Base-by-base conservation (phyloP, 1,140 invertebrate genomes). In the Nasonia longicornis region DNA sequence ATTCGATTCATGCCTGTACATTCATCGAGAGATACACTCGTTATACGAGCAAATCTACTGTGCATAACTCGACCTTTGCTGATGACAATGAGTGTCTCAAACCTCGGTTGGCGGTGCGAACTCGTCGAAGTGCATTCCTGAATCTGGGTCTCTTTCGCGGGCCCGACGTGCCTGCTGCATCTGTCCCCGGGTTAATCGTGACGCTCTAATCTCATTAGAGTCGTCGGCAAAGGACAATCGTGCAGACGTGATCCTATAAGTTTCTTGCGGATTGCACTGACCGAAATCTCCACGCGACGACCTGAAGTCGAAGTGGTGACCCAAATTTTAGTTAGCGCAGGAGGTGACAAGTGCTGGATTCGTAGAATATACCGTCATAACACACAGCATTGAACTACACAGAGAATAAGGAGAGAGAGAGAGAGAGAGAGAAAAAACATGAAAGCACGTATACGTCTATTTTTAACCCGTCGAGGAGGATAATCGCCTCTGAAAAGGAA, bases 401-500 rank as follows among this genome's bases (percentile, higher is more conserved):
- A 42, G 64, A 74, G 45, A 16, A 52, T 6, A 35, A 29, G 72
- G 22, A 45, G 45, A 45, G 42, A 73, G 10, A 52, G 14, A 48
- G 45, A 48, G 10, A 48, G 45, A 48, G 10, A 52, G 10, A 52
- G 14, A 48, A 22, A 48, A 48, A 71, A 29, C 31, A 71, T 7
- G 2, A 70, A 70, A 12, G 45, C 14, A 14, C 12, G 12, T 14
- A 48, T 48, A 48, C 29, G 29, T 71, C 70, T 45, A 72, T 72
- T 72, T 72, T 45, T 72, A 45, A 72, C 31, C 6, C 52, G 16
- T n/a, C 16, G 6, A 16, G n/a, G 31, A 42, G 70, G 70, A 48
- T 72, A 42, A 72, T 67, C 16, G 70, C 20, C 70, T 38, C 52
- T 70, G 35, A 70, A 70, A 31, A 22, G 42, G 70, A 72, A 72